Evolutionary conservation across 1,140 invertebrate species (phyloP), one percentile per base, ranked within the genome.

Genomic region (Myzus persicae): DNA sequence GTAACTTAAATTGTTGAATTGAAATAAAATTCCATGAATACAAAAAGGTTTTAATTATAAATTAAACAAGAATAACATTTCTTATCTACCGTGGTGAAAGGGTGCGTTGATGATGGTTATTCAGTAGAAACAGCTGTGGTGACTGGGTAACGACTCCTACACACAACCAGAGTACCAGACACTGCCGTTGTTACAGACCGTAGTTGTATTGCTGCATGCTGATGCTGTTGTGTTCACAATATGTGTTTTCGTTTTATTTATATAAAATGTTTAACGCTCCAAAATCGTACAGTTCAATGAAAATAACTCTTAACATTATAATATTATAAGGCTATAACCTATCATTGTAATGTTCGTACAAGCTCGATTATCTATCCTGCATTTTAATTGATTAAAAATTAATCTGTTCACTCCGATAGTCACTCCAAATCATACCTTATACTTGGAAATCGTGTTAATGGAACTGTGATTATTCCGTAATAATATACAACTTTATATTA

Each of bases 41-140:
- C 59, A 20, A 76, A 76, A 76, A 76, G 31, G 14, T 76, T 76
- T n/a, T 76, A 76, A 76, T 76, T 76, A 40, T 48, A 36, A 88
- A 88, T 48, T 51, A 88, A 88, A 89, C 20, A 90, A 90, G 67
- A 90, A 90, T 90, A 67, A 90, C 36, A n/a, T 90, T 90, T 90
- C 48, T 90, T 90, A 90, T 67, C 89, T 59, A 7, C 89, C 8
- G 46, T 24, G 40, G 89, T 59, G 38, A 67, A 59, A 90, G 89
- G 89, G 54, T 59, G 51, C 88, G 44, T 24, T 54, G 89, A 40
- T 51, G 88, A 54, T 38, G 44, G 88, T 54, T 89, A 36, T 67
- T 90, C 89, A 67, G 51, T 67, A 67, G 51, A 90, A 90, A 90
- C 89, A 90, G 89, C 89, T 90, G 89, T 42, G 89, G 38, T 22